These are phyloP conservation scores for Eulacestoma nigropectus DNA, from an alignment of 2,113 vertebrate species.

Conservation along the genomic window DNA sequence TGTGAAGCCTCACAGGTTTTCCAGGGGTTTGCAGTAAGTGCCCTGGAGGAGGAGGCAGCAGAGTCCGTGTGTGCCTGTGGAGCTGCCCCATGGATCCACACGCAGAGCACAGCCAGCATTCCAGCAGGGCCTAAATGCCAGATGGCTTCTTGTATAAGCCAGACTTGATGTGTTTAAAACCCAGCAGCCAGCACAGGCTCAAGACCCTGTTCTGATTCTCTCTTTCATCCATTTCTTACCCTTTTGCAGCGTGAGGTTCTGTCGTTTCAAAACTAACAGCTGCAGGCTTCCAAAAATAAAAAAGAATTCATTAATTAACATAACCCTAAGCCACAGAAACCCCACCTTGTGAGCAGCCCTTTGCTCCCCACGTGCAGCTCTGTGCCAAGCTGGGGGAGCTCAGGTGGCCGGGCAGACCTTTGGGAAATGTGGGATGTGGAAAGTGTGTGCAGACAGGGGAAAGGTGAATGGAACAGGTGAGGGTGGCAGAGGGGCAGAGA, in stretches of 20 bases:
- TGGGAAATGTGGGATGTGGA: not conserved
- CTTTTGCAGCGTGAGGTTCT: not conserved
- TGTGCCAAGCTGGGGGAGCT: conserved; percentile 27
- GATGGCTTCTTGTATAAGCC: not conserved
- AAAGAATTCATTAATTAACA: not conserved
- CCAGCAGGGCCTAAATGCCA: not conserved
- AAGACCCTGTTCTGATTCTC: not conserved
- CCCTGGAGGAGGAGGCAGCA: not conserved
- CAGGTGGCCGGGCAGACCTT: not conserved
- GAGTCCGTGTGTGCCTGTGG: not conserved
- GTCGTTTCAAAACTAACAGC: conserved; percentile 72
- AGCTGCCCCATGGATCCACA: not conserved
- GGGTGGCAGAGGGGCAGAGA: not conserved
- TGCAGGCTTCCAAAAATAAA: conserved; percentile 56
- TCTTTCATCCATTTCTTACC: not conserved
- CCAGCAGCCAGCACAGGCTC: not conserved
- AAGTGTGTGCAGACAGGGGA: not conserved
- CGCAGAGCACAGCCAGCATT: not conserved
- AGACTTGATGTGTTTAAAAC: not conserved
- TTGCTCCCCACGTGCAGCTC: not conserved
- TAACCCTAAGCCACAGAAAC: conserved; percentile 64
- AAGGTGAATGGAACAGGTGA: fast-evolving
- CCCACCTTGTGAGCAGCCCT: not conserved
- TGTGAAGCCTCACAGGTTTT: not conserved
- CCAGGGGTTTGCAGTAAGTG: not conserved